Percentiles rank a stretch among this genome's conserved stretches.
Evolutionary conservation across 2,797 vertebrate genomes (phyloP).

Genomic region (Hirundo rustica): DNA sequence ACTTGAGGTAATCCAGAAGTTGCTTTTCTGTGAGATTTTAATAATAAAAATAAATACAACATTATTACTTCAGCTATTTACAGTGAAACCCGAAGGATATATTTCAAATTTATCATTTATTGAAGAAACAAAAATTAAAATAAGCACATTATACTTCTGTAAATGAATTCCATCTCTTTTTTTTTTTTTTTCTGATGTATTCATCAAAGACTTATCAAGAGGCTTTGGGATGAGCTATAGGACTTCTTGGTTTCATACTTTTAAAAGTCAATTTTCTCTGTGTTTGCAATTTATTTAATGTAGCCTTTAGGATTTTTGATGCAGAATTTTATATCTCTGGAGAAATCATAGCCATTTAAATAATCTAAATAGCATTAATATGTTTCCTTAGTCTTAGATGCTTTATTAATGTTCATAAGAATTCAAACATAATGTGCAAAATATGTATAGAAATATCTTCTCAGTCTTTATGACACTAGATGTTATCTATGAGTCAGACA

Average conservation of each 20-base stretch:
- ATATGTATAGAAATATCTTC: neutral
- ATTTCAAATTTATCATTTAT: conserved; percentile 67
- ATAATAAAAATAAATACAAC: conserved; percentile 46
- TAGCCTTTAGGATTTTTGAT: conserved; percentile 38
- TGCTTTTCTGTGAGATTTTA: conserved; percentile 45
- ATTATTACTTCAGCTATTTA: conserved; percentile 72
- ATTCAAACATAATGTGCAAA: neutral
- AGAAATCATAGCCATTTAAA: conserved; percentile 12
- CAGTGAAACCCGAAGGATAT: conserved; percentile 72
- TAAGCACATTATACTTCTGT: conserved; percentile 29
- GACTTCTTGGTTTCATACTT: conserved; percentile 44
- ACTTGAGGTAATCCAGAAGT: conserved; percentile 62
- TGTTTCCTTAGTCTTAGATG: neutral
- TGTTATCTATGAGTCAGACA: neutral
- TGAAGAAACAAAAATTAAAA: conserved; percentile 19
- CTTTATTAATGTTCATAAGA: neutral
- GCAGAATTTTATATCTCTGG: conserved; percentile 17
- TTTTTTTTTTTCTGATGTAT: conserved; percentile 26
- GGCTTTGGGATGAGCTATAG: conserved; percentile 21
- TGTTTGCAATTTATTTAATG: conserved; percentile 32
- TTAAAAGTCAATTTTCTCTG: conserved; percentile 52
- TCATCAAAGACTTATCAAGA: conserved; percentile 68
- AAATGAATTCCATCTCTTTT: conserved; percentile 61
- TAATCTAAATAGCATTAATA: conserved; percentile 48
- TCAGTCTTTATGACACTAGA: neutral